A percentile compares a stretch with the other conserved stretches of the same genome.
phyloP scores from a whole-genome alignment of 2,888 invertebrate genomes.

The Nowickia ferox region DNA sequence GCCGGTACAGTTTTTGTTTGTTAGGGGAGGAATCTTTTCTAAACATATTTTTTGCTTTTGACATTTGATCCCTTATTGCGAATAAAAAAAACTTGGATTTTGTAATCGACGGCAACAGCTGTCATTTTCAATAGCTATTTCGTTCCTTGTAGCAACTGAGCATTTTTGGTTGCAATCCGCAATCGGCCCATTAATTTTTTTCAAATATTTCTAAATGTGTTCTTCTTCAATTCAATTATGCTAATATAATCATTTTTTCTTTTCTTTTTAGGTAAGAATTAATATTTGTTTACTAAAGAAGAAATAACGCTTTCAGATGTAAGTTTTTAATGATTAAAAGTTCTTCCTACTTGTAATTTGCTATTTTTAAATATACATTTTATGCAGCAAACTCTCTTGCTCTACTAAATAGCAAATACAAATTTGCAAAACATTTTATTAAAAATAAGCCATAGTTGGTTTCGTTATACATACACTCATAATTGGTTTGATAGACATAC shows the following conservation, averaged over 20 bases:
- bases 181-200: background rate
- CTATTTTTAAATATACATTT: too few species aligned
- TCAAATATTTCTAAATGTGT: too few species aligned
- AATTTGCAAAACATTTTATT: background rate
- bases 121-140: too few species aligned
- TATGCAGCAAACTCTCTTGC: too few species aligned
- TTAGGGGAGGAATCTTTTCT: too few species aligned
- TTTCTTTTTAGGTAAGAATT: slow-evolving; percentile 46
- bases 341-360: background rate
- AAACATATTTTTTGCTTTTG: too few species aligned
- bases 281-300: background rate
- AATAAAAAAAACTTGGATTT: too few species aligned
- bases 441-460: background rate
- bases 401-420: background rate
- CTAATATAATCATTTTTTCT: slow-evolving; percentile 3
- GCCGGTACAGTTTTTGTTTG: background rate
- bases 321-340: background rate
- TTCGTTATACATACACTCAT: background rate
- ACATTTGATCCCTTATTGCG: too few species aligned
- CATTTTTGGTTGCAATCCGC: background rate
- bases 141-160: too few species aligned
- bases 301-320: background rate
- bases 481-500: slow-evolving; percentile 13
- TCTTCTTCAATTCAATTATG: background rate
- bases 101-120: too few species aligned